Conservation (phyloP, 2,888 invertebrate species). For the Drosophila colorata region DNA sequence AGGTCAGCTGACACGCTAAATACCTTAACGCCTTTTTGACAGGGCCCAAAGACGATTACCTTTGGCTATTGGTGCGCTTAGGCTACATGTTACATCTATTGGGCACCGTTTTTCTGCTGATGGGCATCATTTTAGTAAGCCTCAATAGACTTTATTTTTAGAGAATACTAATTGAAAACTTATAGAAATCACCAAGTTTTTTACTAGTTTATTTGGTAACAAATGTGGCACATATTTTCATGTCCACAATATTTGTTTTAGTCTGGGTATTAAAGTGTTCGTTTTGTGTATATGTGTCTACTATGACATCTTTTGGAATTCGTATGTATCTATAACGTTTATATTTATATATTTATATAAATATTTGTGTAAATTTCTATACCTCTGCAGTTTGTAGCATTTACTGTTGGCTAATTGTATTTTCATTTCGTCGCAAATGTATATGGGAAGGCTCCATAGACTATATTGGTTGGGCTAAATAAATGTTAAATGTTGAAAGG, state of each 20-base stretch:
- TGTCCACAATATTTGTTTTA: not conserved
- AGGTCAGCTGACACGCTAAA: too few species aligned
- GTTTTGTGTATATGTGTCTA: constrained; percentile 4
- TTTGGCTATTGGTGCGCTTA: constrained; percentile 22
- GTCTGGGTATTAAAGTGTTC: not conserved
- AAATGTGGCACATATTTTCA: constrained; percentile 27
- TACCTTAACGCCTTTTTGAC: not conserved
- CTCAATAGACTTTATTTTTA: not conserved
- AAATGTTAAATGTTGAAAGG: not conserved
- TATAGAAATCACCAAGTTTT: constrained; percentile 37
- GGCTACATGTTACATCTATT: constrained; percentile 39
- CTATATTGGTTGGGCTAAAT: constrained; percentile 1
- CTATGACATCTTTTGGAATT: not conserved
- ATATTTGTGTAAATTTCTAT: not conserved
- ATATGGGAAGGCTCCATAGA: constrained; percentile 16
- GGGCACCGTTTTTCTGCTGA: constrained; percentile 38
- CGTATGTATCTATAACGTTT: not conserved
- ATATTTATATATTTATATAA: not conserved
- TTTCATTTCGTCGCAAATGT: constrained; percentile 23
- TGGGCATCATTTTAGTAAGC: constrained; percentile 42
- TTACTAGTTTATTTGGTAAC: constrained; percentile 28
- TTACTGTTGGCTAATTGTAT: constrained; percentile 45
- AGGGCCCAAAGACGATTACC: not conserved
- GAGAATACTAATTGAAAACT: not conserved
- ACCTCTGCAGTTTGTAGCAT: constrained; percentile 35